A percentile compares a stretch with the other conserved stretches of the same genome.
These are phyloP conservation scores for Scolopax bukidnonensis DNA, from an alignment of 2,797 vertebrate species.

Conservation along the genomic window DNA sequence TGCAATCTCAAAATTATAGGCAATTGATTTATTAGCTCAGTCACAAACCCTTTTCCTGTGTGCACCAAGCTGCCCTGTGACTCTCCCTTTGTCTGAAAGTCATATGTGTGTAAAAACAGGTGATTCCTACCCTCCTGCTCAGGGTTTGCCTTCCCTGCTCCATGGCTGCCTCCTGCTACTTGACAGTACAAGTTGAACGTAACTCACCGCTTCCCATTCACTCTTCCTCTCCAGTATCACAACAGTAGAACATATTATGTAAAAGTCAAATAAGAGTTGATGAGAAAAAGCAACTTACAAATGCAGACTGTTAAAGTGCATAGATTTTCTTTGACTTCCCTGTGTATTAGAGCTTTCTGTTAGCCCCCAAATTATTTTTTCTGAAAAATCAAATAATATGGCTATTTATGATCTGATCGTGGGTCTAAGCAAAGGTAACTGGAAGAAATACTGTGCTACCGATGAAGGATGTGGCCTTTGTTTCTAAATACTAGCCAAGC, in stretches of 20 bases:
- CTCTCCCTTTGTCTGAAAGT: background rate
- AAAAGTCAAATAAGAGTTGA: background rate
- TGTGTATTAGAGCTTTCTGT: background rate
- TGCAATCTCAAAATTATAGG: background rate
- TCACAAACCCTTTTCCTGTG: background rate
- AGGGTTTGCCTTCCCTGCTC: background rate
- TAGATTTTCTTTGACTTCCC: background rate
- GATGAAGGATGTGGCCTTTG: background rate
- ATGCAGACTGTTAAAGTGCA: background rate
- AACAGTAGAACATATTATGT: background rate
- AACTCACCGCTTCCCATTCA: background rate
- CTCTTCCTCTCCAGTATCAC: background rate
- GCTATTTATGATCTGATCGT: background rate
- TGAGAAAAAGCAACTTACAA: background rate
- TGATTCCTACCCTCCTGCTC: accelerated
- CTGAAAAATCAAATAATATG: background rate
- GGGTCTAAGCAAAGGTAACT: background rate
- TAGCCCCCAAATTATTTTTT: background rate
- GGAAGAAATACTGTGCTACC: background rate
- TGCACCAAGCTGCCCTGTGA: background rate
- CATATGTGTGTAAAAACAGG: background rate
- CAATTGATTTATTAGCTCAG: background rate
- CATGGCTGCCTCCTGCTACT: background rate
- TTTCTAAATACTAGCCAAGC: background rate
- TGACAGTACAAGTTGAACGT: background rate